Percentiles rank a stretch among this genome's conserved stretches.
These are phyloP conservation scores for Zaprionus davidi DNA, from an alignment of 1,140 invertebrate genomes.

Conservation along the genomic window DNA sequence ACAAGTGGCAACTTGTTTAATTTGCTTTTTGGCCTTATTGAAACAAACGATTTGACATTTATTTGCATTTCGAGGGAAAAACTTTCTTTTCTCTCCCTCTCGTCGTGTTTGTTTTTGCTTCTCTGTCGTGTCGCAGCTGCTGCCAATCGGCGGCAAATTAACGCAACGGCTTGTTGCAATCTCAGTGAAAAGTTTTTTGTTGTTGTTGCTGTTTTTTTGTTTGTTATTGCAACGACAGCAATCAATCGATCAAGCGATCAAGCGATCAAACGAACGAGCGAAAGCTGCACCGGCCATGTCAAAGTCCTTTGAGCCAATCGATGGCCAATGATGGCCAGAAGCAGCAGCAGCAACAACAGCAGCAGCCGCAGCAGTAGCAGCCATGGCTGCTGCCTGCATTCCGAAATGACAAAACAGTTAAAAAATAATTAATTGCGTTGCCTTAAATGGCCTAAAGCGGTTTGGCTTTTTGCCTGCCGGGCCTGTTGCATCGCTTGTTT, in stretches of 20 bases:
- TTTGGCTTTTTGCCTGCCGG: constrained; percentile 66
- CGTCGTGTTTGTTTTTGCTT: neutral
- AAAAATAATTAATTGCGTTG: constrained; percentile 84
- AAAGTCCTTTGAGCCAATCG: constrained; percentile 63
- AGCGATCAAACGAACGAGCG: constrained; percentile 80
- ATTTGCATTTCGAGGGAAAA: constrained; percentile 42
- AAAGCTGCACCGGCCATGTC: constrained; percentile 77
- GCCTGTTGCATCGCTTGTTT: constrained; percentile 55
- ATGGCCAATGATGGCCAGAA: constrained; percentile 2
- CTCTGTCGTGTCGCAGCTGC: constrained; percentile 25
- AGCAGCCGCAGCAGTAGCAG: constrained; percentile 66
- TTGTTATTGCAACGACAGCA: constrained; percentile 60
- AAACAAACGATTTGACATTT: constrained; percentile 1
- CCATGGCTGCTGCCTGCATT: constrained; percentile 74
- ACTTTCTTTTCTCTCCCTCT: constrained; percentile 55
- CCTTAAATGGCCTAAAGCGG: constrained; percentile 83
- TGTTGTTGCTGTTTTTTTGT: constrained; percentile 28
- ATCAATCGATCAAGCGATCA: constrained; percentile 84
- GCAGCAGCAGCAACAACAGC: constrained; percentile 32
- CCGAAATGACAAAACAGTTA: constrained; percentile 84
- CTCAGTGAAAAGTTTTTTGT: constrained; percentile 48
- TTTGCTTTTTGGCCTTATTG: constrained; percentile 34
- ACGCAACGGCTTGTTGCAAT: constrained; percentile 82
- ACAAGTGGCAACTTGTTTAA: constrained; percentile 47
- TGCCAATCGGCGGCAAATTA: constrained; percentile 84